phyloP scores from a whole-genome alignment of 2,797 vertebrate genomes.

The Thunnus albacares region DNA sequence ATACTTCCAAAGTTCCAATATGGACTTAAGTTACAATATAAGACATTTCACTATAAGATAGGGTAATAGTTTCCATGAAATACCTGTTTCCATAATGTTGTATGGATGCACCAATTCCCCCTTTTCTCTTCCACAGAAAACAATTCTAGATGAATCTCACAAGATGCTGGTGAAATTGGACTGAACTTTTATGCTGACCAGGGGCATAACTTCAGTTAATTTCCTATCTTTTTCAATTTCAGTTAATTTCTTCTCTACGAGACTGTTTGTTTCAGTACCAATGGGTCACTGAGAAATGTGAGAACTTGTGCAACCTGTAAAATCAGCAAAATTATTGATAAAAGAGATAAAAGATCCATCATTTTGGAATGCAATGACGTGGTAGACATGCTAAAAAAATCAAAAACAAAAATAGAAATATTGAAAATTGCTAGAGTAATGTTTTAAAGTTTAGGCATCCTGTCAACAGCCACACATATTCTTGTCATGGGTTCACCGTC shows the following conservation, averaged over 20 bases:
- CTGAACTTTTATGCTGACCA: too few relatives aligned
- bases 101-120: too few relatives aligned
- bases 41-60: too few relatives aligned
- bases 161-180: background rate
- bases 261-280: background rate
- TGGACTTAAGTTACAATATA: too few relatives aligned
- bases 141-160: background rate
- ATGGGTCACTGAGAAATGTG: background rate
- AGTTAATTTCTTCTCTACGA: too few relatives aligned
- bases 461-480: background rate
- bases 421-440: too few relatives aligned
- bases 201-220: background rate
- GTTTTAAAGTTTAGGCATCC: background rate
- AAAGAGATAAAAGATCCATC: background rate
- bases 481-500: too few relatives aligned
- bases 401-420: too few relatives aligned
- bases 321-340: background rate
- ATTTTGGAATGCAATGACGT: background rate
- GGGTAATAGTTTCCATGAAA: too few relatives aligned
- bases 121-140: background rate
- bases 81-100: too few relatives aligned
- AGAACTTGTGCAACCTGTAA: background rate
- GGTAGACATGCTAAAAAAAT: background rate
- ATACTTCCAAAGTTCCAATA: too few relatives aligned
- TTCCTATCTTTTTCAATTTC: background rate